Conservation (phyloP, 2,888 invertebrate species). For the Macrophya annulata region DNA sequence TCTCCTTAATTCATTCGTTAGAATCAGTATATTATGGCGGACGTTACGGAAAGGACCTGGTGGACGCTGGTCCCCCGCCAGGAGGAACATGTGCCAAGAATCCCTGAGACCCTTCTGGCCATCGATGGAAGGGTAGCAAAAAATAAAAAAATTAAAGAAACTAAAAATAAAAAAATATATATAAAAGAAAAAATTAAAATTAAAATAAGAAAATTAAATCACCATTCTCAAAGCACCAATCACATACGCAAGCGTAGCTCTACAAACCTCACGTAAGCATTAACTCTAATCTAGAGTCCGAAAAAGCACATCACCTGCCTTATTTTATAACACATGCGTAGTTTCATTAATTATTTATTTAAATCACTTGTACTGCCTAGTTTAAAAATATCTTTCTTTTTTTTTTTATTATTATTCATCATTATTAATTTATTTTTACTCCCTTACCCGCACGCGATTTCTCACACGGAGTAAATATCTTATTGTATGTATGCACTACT, state of each 20-base stretch:
- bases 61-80: slow-evolving; percentile 73
- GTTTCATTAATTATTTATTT: neutral
- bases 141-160: neutral
- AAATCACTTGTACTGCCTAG: neutral
- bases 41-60: slow-evolving; percentile 69
- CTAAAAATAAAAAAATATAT: neutral
- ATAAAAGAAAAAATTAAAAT: no score
- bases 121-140: slow-evolving; percentile 81
- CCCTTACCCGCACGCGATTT: no score
- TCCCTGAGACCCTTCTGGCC: slow-evolving; percentile 83
- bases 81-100: slow-evolving; percentile 67
- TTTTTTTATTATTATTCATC: neutral
- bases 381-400: neutral
- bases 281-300: neutral
- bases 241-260: slow-evolving; percentile 47
- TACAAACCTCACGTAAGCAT: slow-evolving; percentile 43
- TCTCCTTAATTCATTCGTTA: neutral
- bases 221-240: slow-evolving; percentile 16
- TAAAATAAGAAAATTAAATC: neutral
- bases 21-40: slow-evolving; percentile 64
- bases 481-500: no score
- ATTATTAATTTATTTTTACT: no score
- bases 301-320: slow-evolving; percentile 20
- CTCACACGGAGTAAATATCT: no score
- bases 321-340: neutral